Base-by-base conservation (phyloP, 1,140 invertebrate genomes). In the Sipha flava region DNA sequence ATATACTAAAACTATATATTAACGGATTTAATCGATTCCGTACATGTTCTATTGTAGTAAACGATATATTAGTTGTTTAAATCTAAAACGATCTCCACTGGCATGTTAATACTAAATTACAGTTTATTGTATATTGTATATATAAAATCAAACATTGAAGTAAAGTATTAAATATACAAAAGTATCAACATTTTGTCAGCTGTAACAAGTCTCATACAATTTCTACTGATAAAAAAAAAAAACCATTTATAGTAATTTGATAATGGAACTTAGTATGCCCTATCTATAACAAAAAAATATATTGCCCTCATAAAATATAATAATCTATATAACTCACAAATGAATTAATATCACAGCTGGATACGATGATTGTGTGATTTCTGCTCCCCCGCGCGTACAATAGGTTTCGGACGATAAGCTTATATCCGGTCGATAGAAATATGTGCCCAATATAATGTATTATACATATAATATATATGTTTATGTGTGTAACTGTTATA, bases 311-410 rank as follows among this genome's bases (percentile, higher is more conserved):
- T 54, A 10, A 21, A 12, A 72, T 72, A 29, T 31, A 21, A 34
- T 66, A 54, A 23, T 16, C 1, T 43, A 66, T 29, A 52, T 21
- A 34, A 34, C 45, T 75, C 72, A 54, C 72, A 75, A 75, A 75
- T 75, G 54, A 75, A 75, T 75, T 75, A 75, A 75, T 75, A 75
- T 57, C 72, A 31, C 72, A 75, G 72, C 72, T 75, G 72, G 72
- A 31, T 75, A 75, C 72, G 18, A 75, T 54, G 72, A 75, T 75
- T 54, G 72, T 75, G 31, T 75, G 72, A 75, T 75, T 75, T 75
- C 29, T 75, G 31, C 31, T 75, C 49, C 47, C 72, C 49, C 45
- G 47, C 72, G 72, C 1, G 14, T 37, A 75, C 72, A 75, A 75
- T 75, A 75, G 47, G 47, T 75, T 52, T 75, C 72, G 18, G 47